A percentile compares a stretch with the other conserved stretches of the same genome.
These are phyloP conservation scores for Drosophila santomea DNA, from an alignment of 1,140 invertebrate species.

Conservation along the genomic window DNA sequence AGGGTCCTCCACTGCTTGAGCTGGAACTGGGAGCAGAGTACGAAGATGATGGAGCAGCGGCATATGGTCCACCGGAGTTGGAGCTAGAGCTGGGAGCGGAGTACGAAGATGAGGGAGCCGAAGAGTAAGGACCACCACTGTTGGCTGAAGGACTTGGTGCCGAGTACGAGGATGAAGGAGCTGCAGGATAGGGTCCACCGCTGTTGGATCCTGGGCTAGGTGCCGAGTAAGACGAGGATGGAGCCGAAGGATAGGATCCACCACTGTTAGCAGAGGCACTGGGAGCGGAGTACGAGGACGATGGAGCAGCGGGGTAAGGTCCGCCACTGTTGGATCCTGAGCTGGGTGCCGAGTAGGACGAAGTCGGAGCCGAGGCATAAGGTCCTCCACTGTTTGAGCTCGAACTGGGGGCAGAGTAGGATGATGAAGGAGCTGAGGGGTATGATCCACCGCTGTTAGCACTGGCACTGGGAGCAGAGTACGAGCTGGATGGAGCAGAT, in stretches of 20 bases:
- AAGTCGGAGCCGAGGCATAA: slow-evolving; percentile 37
- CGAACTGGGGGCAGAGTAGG: slow-evolving; percentile 51
- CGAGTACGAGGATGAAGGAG: slow-evolving; percentile 53
- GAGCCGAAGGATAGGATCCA: slow-evolving; percentile 50
- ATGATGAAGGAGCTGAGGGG: slow-evolving; percentile 53
- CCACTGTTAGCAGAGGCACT: slow-evolving; percentile 33
- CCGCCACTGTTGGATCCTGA: slow-evolving; percentile 77
- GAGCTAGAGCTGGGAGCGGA: slow-evolving; percentile 35
- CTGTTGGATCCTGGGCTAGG: slow-evolving; percentile 33
- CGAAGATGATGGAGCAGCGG: slow-evolving; percentile 73
- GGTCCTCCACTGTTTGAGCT: slow-evolving; percentile 25
- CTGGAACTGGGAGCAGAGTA: slow-evolving; percentile 49
- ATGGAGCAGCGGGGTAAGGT: slow-evolving; percentile 68
- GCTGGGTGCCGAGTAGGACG: slow-evolving; percentile 39
- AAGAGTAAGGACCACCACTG: slow-evolving; percentile 20
- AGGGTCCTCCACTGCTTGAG: slow-evolving; percentile 42
- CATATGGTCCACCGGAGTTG: slow-evolving; percentile 80
- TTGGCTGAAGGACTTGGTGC: slow-evolving; percentile 36
- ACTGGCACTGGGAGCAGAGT: slow-evolving; percentile 49
- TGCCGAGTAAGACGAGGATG: slow-evolving; percentile 52
- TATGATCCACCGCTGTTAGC: slow-evolving; percentile 43
- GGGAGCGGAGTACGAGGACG: slow-evolving; percentile 67
- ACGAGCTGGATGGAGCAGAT: slow-evolving; percentile 53
- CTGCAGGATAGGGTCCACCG: slow-evolving; percentile 41
- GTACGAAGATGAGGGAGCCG: slow-evolving; percentile 45